These are phyloP conservation scores for Chrysemys picta DNA, from an alignment of 2,113 vertebrate genomes.

Conservation along the genomic window DNA sequence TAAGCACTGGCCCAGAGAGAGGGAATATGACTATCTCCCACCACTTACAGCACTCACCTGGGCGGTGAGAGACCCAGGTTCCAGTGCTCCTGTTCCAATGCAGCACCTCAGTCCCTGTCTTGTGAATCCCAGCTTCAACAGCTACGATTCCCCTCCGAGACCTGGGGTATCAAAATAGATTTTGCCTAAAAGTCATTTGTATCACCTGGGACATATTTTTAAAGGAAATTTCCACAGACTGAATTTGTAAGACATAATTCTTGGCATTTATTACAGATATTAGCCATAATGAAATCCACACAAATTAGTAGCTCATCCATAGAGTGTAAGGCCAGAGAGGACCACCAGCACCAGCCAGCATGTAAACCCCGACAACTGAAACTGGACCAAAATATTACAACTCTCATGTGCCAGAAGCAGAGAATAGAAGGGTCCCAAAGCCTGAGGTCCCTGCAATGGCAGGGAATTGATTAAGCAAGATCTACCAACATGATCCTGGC, in stretches of 20 bases:
- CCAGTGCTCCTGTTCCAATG: background rate
- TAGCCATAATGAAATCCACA: background rate
- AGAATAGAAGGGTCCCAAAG: too few species aligned
- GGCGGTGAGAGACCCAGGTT: background rate
- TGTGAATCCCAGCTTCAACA: background rate
- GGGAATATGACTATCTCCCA: too few species aligned
- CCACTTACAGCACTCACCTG: too few species aligned
- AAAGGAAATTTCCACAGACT: background rate
- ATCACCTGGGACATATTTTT: background rate
- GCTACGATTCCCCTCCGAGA: background rate
- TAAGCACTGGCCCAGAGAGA: too few species aligned
- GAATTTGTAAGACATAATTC: background rate
- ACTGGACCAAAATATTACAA: too few species aligned
- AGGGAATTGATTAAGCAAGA: too few species aligned
- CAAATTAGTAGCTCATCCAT: background rate
- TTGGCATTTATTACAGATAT: background rate
- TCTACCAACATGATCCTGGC: too few species aligned
- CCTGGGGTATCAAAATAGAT: background rate
- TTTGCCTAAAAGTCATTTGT: background rate
- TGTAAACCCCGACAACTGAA: too few species aligned
- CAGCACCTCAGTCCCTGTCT: background rate
- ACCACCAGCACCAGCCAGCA: too few species aligned
- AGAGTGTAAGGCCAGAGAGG: too few species aligned
- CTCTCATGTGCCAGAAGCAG: too few species aligned
- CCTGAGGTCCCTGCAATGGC: too few species aligned